Conservation (phyloP, 2,888 invertebrate species). For the Pseudococcus viburni region DNA sequence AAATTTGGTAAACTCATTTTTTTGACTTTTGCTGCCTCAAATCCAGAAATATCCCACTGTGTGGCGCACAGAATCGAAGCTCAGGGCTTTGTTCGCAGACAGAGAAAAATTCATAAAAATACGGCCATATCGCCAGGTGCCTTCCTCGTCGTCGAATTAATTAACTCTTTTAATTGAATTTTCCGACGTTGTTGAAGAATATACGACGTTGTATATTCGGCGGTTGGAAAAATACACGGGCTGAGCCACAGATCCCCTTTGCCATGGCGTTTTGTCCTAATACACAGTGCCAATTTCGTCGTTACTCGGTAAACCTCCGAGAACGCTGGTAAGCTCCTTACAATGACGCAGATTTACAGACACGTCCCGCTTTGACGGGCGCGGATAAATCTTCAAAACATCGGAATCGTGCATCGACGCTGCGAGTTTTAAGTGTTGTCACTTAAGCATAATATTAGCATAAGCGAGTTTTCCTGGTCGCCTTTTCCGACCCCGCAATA, state of each 20-base stretch:
- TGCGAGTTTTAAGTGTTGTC: slow-evolving; percentile 39
- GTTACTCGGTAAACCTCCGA: background rate
- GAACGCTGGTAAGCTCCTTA: slow-evolving; percentile 6
- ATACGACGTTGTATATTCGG: background rate
- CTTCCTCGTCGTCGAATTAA: slow-evolving; percentile 17
- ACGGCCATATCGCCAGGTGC: background rate
- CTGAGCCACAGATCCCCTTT: too few species aligned
- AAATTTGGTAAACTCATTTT: too few species aligned
- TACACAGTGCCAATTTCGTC: background rate
- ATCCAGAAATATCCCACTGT: too few species aligned
- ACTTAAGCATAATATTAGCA: slow-evolving; percentile 41
- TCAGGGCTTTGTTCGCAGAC: too few species aligned
- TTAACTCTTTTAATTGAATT: slow-evolving; percentile 44
- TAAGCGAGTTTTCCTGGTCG: slow-evolving; percentile 17
- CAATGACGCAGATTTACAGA: slow-evolving; percentile 33
- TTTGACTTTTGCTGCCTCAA: too few species aligned
- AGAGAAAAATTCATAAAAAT: slow-evolving; percentile 12
- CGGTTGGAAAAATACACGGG: too few species aligned
- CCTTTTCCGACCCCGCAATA: slow-evolving; percentile 8
- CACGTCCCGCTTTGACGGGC: slow-evolving; percentile 14
- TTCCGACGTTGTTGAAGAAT: background rate
- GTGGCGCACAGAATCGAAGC: too few species aligned
- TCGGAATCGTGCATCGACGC: slow-evolving; percentile 26
- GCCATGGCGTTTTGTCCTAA: background rate
- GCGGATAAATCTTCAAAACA: slow-evolving; percentile 31